Evolutionary conservation across 37 sponge, comb jelly and placozoan genomes (phyloP), one percentile per base, ranked within the genome.

Genomic region (Ianthella basta): DNA sequence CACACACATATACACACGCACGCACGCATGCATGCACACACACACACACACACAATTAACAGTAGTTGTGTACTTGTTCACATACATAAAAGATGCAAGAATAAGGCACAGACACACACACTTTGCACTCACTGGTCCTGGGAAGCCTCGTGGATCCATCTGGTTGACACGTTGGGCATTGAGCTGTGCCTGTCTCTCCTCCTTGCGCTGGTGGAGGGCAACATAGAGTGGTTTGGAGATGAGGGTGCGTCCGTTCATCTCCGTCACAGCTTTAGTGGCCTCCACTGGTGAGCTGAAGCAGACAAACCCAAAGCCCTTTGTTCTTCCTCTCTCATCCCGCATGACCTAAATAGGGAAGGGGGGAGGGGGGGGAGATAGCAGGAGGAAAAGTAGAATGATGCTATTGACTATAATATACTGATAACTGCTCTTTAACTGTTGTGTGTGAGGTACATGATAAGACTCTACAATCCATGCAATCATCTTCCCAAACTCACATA

Each of bases 181-280:
- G 33, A 99, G 91, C 41, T 97, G 97, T 24, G 95, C 96, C 63
- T 91, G 91, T 35, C 99, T 89, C 88, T 97, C 99, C 86, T 98
- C 99, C 90, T 91, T 96, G 44, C 99, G 90, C 83, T 97, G 99
- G n/a, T 97, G 97, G 32, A 99, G 87, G n/a, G 99, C 99, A 24
- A 99, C 97, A 83, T 95, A 99, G 78, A 99, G 94, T 24, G 99
- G 99, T 66, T 99, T 99, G 25, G 94, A 89, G 56, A 96, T 92
- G 27, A 99, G 92, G 68, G 96, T 99, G 23, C 95, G 88, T 0
- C 99, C 99, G 73, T 99, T 95, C 97, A 99, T 95, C 88, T 99
- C 99, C 16, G 99, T 99, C 27, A 99, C 97, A 61, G 99, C 99
- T 80, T 99, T 99, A 10, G 99, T 97, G 30, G 99, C 99, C 83